These are phyloP conservation scores for Gallirallus australis DNA, from an alignment of 2,797 vertebrate genomes.

Conservation along the genomic window DNA sequence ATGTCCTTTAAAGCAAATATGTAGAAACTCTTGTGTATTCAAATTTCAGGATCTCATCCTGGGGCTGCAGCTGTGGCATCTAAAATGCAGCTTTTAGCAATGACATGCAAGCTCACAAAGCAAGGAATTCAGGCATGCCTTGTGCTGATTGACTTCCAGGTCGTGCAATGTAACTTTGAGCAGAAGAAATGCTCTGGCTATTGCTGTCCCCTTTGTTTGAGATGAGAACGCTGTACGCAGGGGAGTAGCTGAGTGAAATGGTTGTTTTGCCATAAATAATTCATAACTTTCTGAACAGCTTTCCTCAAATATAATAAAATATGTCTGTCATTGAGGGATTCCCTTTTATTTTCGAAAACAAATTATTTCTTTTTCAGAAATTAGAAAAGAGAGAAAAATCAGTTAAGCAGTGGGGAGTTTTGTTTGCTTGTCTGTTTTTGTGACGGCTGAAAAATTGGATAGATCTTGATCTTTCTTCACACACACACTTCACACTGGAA, in stretches of 20 bases:
- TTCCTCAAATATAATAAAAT: constrained; percentile 10
- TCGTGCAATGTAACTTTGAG: background rate
- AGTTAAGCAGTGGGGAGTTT: background rate
- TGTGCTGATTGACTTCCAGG: background rate
- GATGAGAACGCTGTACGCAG: background rate
- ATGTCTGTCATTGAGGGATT: background rate
- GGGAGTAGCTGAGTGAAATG: background rate
- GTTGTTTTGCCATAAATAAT: constrained; percentile 48
- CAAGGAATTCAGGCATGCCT: background rate
- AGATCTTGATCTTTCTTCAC: constrained; percentile 39
- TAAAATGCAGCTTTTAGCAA: background rate
- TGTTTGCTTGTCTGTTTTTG: constrained; percentile 19
- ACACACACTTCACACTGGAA: background rate
- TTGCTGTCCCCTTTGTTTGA: background rate
- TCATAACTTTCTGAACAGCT: constrained; percentile 26
- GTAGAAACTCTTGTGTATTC: background rate
- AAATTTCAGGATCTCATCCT: background rate
- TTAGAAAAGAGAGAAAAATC: background rate
- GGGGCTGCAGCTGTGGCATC: background rate
- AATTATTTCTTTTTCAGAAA: background rate
- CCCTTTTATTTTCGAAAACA: constrained; percentile 28
- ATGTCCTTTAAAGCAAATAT: background rate
- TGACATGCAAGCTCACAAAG: background rate
- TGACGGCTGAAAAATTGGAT: background rate
- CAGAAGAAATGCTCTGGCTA: background rate